Evolutionary conservation across 1,140 invertebrate species (phyloP).

Genomic region (Dinoponera quadriceps): DNA sequence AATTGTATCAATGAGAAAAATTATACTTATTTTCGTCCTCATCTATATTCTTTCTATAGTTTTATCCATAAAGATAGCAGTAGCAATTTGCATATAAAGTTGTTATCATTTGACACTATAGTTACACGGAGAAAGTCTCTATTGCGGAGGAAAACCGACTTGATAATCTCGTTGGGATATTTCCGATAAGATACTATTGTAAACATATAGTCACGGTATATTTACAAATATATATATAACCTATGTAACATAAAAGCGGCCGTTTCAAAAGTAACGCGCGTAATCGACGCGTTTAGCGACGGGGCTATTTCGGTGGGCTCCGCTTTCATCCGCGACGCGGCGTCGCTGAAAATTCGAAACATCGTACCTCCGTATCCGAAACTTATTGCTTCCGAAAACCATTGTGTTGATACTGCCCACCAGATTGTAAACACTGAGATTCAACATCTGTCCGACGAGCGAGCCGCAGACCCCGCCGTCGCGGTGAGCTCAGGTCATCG

Average conservation of each 20-base stretch:
- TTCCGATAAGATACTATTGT: slow-evolving; percentile 14
- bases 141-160: neutral
- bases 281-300: neutral
- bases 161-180: neutral
- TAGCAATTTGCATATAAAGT: no score
- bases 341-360: slow-evolving; percentile 22
- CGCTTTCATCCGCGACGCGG: neutral
- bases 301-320: neutral
- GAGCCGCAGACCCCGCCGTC: slow-evolving; percentile 2
- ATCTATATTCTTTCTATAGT: no score
- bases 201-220: slow-evolving; percentile 20
- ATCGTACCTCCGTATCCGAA: slow-evolving; percentile 87
- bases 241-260: neutral
- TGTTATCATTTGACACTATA: no score
- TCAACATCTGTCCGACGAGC: slow-evolving; percentile 79
- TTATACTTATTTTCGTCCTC: no score
- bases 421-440: slow-evolving; percentile 80
- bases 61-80: no score
- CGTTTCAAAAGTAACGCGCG: neutral
- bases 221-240: slow-evolving; percentile 34
- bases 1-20: no score
- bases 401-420: slow-evolving; percentile 84
- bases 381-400: slow-evolving; percentile 89
- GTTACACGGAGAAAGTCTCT: neutral
- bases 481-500: slow-evolving; percentile 64